These are phyloP conservation scores for Andrena bicolor DNA, from an alignment of 2,888 invertebrate species.

Conservation along the genomic window DNA sequence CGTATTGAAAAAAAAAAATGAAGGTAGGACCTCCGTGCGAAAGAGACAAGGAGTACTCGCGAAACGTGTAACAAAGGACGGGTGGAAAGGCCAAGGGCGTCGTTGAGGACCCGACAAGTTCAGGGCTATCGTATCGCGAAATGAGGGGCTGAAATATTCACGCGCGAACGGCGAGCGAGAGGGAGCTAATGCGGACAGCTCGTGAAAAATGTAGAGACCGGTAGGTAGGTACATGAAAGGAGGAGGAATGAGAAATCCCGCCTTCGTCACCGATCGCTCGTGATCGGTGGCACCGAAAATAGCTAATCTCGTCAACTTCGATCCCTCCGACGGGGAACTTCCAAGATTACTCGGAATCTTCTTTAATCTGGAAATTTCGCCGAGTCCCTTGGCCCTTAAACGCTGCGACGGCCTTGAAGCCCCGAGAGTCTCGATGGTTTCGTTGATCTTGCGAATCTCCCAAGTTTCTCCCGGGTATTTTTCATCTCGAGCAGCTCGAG, in stretches of 20 bases:
- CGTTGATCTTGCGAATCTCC: constrained; percentile 18
- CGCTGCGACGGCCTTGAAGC: background rate
- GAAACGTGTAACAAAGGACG: background rate
- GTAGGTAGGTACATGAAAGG: background rate
- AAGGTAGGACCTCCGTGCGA: background rate
- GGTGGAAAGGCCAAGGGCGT: constrained; percentile 49
- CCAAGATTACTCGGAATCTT: constrained; percentile 16
- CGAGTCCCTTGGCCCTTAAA: background rate
- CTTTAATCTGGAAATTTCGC: constrained; percentile 1
- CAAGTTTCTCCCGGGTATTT: constrained; percentile 7
- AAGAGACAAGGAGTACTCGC: background rate
- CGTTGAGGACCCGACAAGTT: constrained; percentile 24
- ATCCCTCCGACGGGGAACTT: background rate
- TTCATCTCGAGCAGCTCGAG: background rate
- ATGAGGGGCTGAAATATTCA: constrained; percentile 51
- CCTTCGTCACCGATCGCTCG: background rate
- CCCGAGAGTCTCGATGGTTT: constrained; percentile 11
- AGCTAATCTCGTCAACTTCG: background rate
- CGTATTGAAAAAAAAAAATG: background rate
- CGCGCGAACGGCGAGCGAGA: background rate
- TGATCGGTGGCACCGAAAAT: background rate
- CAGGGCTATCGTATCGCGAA: constrained; percentile 27
- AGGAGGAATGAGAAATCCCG: too few species aligned
- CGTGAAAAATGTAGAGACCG: background rate
- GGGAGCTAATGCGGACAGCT: constrained; percentile 29